Evolutionary conservation across 1,140 invertebrate species (phyloP).

Genomic region (Drosophila arizonae): DNA sequence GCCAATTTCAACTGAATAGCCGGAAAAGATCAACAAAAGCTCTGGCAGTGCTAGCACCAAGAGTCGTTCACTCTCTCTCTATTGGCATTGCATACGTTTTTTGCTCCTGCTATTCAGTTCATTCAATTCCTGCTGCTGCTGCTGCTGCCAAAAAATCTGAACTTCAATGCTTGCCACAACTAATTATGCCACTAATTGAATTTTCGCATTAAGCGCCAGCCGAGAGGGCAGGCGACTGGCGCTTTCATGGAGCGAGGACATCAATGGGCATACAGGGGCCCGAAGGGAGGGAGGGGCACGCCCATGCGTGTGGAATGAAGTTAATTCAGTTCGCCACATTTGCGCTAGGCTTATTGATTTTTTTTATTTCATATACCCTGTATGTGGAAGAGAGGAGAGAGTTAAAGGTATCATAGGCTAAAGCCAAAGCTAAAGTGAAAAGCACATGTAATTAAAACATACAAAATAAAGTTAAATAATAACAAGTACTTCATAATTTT

Average conservation of each 20-base stretch:
- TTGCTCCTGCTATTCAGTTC: slow-evolving; percentile 49
- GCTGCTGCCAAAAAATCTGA: slow-evolving; percentile 67
- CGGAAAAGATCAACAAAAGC: slow-evolving; percentile 67
- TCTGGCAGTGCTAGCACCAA: slow-evolving; percentile 5
- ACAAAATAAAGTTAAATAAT: no score
- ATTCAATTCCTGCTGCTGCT: slow-evolving; percentile 48
- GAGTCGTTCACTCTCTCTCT: slow-evolving; percentile 1
- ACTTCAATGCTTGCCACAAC: slow-evolving; percentile 80
- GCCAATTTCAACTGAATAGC: slow-evolving; percentile 51
- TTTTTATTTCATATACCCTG: slow-evolving; percentile 40
- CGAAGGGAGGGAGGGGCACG: slow-evolving; percentile 1
- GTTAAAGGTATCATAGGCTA: background rate
- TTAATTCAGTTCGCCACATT: slow-evolving; percentile 64
- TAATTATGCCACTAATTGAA: slow-evolving; percentile 81
- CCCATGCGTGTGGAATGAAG: slow-evolving; percentile 45
- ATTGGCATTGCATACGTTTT: slow-evolving; percentile 35
- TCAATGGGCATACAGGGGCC: background rate
- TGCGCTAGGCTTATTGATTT: slow-evolving; percentile 63
- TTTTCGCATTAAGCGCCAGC: slow-evolving; percentile 74
- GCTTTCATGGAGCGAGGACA: background rate
- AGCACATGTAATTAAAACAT: no score
- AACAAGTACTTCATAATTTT: no score
- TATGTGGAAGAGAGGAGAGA: background rate
- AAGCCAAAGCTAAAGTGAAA: no score
- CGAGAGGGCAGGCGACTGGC: slow-evolving; percentile 22